These are phyloP conservation scores for Cephalopachus bancanus DNA, from an alignment of 2,797 vertebrate genomes.

Conservation along the genomic window DNA sequence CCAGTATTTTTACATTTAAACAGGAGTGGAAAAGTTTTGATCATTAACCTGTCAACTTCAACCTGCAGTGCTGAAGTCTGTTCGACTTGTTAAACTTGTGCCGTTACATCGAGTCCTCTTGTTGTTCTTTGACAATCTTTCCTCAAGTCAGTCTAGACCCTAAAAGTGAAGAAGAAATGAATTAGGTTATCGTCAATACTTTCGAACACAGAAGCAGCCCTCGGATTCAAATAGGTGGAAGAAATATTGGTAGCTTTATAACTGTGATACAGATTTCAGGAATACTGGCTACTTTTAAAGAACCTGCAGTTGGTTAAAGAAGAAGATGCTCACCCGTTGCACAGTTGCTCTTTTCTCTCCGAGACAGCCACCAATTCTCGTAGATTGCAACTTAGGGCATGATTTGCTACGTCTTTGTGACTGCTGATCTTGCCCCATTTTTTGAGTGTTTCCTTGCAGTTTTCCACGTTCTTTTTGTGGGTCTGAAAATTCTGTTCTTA, in stretches of 20 bases:
- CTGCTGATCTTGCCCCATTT: slow-evolving; percentile 88
- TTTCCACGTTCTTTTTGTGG: slow-evolving; percentile 91
- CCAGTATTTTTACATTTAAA: slow-evolving; percentile 82
- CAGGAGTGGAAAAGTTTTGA: slow-evolving; percentile 91
- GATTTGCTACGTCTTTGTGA: slow-evolving; percentile 88
- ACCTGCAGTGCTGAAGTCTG: slow-evolving; percentile 89
- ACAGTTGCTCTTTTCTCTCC: slow-evolving; percentile 91
- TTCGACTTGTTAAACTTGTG: slow-evolving; percentile 90
- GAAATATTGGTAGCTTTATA: neutral
- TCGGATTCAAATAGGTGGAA: neutral
- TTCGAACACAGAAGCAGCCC: slow-evolving; percentile 31
- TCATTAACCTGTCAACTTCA: slow-evolving; percentile 91
- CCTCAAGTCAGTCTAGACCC: slow-evolving; percentile 87
- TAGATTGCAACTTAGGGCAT: slow-evolving; percentile 89
- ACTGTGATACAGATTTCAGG: too few relatives aligned
- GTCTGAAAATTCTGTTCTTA: slow-evolving; percentile 88
- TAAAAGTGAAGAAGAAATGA: slow-evolving; percentile 81
- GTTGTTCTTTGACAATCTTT: slow-evolving; percentile 86
- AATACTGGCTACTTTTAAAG: too few relatives aligned
- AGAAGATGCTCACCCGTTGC: slow-evolving; percentile 89
- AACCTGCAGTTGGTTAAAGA: too few relatives aligned
- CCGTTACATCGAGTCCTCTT: slow-evolving; percentile 90
- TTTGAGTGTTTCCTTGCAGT: slow-evolving; percentile 88
- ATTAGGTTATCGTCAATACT: slow-evolving; percentile 28
- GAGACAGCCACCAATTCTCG: slow-evolving; percentile 90